Evolutionary conservation across 2,797 vertebrate species (phyloP), one percentile per base, ranked within the genome.

Genomic region (Otolemur crassicaudatus): DNA sequence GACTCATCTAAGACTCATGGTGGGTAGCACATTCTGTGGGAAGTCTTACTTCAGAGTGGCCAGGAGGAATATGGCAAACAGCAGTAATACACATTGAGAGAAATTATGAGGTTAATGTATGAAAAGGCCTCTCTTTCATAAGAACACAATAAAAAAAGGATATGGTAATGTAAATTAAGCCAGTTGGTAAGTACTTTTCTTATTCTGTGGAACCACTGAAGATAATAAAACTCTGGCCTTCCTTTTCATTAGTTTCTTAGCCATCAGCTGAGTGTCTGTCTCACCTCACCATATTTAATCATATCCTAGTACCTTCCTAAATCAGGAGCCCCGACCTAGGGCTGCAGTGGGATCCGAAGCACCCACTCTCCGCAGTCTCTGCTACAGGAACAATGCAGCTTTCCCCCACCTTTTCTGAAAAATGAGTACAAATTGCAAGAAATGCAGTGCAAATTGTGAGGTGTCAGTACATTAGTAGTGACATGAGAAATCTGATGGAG

Each of bases 391-490:
- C 27, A 49, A 11, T 81, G 67, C 63, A 37, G n/a, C 65, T 61
- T 34, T 20, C 7, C 56, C 70, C 61, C 29, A 46, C 31, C 53
- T 75, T 92, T 63, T 77, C 79, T 46, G 40, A 58, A 46, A 75
- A 90, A 90, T 10, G 20, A 90, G 82, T 40, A 25, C 72, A 90
- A 90, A 96, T 79, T 40, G 85, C 87, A 80, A 81, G 82, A 95
- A 85, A 81, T 65, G 82, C 75, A 31, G 88, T 25, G 3, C 58
- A 77, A 56, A 96, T 75, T 91, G 95, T 94, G 90, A 69, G 37
- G 63, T 46, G 40, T 90, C 70, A 40, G 95, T 65, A 43, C 95
- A 94, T 97, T 97, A 95, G 90, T 31, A 61, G 94, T 79, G 94
- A 91, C 23, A 3, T 23, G 60, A 95, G 67, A 67, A 80, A 91